Percentiles rank a stretch among this genome's conserved stretches.
Conservation (phyloP, 1,140 invertebrate species). For the Proctacanthus coquilletti region DNA sequence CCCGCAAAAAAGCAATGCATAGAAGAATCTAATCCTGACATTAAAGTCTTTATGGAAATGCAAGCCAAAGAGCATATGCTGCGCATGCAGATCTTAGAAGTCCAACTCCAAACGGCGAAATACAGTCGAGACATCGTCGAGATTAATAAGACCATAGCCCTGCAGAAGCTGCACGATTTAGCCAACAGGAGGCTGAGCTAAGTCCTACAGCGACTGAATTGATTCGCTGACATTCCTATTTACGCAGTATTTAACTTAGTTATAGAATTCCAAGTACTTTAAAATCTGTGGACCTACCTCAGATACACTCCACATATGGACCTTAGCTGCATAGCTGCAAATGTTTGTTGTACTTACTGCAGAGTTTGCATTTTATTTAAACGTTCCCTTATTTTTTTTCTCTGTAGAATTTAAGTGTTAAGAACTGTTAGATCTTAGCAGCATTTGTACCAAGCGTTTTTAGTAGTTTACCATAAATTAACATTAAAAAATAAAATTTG, state of each 20-base stretch:
- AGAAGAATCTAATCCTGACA: too few relatives aligned
- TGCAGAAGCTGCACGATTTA: constrained; percentile 25
- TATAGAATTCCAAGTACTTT: not conserved
- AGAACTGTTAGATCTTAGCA: too few relatives aligned
- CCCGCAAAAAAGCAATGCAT: too few relatives aligned
- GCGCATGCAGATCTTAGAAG: constrained; percentile 29
- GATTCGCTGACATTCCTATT: not conserved
- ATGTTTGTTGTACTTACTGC: not conserved
- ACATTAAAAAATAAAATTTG: not conserved
- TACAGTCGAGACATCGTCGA: constrained; percentile 26
- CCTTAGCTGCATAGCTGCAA: not conserved
- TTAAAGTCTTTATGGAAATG: constrained; percentile 28
- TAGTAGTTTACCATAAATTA: too few relatives aligned
- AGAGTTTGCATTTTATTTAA: constrained; percentile 1
- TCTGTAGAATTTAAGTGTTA: too few relatives aligned
- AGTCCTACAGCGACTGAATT: not conserved
- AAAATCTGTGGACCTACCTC: not conserved
- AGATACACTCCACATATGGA: not conserved
- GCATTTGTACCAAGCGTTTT: too few relatives aligned
- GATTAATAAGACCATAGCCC: constrained; percentile 28
- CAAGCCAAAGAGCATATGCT: constrained; percentile 29
- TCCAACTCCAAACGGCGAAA: constrained; percentile 28
- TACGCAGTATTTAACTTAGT: not conserved
- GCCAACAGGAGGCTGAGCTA: constrained; percentile 17
- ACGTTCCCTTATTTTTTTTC: too few relatives aligned